phyloP scores from a whole-genome alignment of 2,113 vertebrate genomes.

The Neofelis nebulosa region DNA sequence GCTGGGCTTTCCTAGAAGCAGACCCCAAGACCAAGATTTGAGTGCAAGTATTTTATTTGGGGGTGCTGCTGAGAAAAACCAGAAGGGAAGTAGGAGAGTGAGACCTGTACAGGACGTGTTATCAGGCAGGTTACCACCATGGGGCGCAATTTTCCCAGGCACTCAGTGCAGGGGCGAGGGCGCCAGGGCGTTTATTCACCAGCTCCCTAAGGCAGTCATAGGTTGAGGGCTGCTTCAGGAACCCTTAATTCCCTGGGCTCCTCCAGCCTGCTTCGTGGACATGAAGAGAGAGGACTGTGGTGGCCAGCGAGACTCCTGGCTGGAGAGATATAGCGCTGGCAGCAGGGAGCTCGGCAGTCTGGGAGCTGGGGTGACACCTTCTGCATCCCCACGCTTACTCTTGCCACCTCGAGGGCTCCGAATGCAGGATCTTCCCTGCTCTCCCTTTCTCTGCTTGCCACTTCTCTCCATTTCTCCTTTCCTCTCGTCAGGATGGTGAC shows the following conservation, averaged over 20 bases:
- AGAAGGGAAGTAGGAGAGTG: not conserved
- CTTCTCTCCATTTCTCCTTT: not conserved
- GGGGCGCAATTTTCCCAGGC: not conserved
- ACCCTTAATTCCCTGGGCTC: not conserved
- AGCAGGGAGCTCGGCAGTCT: fast-evolving
- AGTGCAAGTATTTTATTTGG: not conserved
- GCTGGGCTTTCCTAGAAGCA: not conserved
- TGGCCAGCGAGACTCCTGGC: not conserved
- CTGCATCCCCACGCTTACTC: not conserved
- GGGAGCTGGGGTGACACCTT: not conserved
- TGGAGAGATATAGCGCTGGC: not conserved
- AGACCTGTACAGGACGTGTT: not conserved
- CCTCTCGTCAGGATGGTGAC: not conserved
- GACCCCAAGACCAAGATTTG: not conserved
- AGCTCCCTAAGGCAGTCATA: too few relatives aligned
- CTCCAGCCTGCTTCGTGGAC: not conserved
- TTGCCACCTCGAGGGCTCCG: not conserved
- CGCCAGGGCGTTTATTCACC: not conserved
- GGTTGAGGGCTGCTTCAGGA: not conserved
- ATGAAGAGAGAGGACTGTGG: not conserved
- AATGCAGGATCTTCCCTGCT: fast-evolving
- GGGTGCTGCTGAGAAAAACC: not conserved
- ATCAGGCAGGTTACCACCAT: not conserved
- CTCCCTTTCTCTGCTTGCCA: not conserved
- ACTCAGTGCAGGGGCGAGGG: not conserved